These are phyloP conservation scores for Nemotelus nigrinus DNA, from an alignment of 2,888 invertebrate species.

Conservation along the genomic window DNA sequence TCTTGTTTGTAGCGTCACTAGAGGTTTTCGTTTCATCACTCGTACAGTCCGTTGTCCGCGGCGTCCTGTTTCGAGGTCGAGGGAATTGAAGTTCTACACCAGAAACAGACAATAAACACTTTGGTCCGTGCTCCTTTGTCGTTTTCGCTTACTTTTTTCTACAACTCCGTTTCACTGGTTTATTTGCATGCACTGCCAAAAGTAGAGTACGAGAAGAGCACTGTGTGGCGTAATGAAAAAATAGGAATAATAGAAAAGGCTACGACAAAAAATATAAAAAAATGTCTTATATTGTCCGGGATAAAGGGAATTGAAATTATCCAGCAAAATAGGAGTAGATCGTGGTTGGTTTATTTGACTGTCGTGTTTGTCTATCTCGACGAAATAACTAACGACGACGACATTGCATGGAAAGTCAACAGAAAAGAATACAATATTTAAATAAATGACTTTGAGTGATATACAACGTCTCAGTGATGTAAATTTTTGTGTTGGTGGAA, in stretches of 20 bases:
- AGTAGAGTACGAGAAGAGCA: neutral
- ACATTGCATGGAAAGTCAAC: no score
- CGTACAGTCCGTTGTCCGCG: neutral
- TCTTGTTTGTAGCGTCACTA: neutral
- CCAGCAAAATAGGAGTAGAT: slow-evolving; percentile 6
- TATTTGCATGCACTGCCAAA: slow-evolving; percentile 9
- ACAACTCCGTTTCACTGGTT: neutral
- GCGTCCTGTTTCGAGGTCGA: slow-evolving; percentile 16
- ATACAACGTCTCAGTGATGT: no score
- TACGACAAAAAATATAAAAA: slow-evolving; percentile 6
- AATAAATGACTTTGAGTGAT: no score
- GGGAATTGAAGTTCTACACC: slow-evolving; percentile 20
- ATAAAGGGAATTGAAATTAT: slow-evolving; percentile 28
- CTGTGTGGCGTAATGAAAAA: neutral
- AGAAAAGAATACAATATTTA: no score
- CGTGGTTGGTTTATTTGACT: neutral
- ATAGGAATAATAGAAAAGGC: slow-evolving; percentile 4
- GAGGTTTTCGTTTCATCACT: neutral
- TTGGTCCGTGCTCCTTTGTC: neutral
- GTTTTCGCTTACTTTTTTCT: neutral
- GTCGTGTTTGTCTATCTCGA: no score
- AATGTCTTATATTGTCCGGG: neutral
- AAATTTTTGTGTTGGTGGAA: no score
- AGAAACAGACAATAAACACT: slow-evolving; percentile 32
- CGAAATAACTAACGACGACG: no score